Conservation (phyloP, 1,140 invertebrate genomes). For the Drosophila sturtevanti region DNA sequence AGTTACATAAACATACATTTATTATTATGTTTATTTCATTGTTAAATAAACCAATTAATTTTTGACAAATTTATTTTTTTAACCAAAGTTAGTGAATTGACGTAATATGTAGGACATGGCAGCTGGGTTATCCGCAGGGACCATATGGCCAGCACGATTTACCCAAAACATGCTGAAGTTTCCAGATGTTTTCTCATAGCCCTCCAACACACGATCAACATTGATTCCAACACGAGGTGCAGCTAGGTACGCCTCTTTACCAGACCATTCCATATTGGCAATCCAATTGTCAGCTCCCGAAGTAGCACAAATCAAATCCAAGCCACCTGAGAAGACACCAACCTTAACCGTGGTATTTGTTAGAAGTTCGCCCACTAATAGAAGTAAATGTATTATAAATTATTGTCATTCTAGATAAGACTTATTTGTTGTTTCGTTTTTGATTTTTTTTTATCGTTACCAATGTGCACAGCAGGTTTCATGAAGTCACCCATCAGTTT, state of each 20-base stretch:
- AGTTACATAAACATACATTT: not conserved
- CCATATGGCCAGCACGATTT: constrained; percentile 86
- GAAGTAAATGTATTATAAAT: not conserved
- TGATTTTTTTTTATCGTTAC: constrained; percentile 78
- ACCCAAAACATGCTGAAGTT: constrained; percentile 91
- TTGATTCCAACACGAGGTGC: constrained; percentile 84
- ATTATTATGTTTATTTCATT: not conserved
- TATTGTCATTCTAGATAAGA: not conserved
- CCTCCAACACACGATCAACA: constrained; percentile 85
- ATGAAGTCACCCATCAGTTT: constrained; percentile 89
- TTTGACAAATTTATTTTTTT: not conserved
- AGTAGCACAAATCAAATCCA: constrained; percentile 89
- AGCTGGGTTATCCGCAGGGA: constrained; percentile 80
- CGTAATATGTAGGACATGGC: constrained; percentile 73
- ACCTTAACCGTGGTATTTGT: constrained; percentile 85
- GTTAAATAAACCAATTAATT: not conserved
- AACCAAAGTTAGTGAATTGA: constrained; percentile 68
- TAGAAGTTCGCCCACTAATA: constrained; percentile 87
- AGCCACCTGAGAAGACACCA: constrained; percentile 82
- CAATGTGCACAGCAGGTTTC: constrained; percentile 89
- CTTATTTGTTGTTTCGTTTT: not conserved
- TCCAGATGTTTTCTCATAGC: constrained; percentile 86
- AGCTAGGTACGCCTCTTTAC: constrained; percentile 84
- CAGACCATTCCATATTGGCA: constrained; percentile 86
- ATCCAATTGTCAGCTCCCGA: constrained; percentile 88